These are phyloP conservation scores for Nebria brevicollis DNA, from an alignment of 2,888 invertebrate species.

Conservation along the genomic window DNA sequence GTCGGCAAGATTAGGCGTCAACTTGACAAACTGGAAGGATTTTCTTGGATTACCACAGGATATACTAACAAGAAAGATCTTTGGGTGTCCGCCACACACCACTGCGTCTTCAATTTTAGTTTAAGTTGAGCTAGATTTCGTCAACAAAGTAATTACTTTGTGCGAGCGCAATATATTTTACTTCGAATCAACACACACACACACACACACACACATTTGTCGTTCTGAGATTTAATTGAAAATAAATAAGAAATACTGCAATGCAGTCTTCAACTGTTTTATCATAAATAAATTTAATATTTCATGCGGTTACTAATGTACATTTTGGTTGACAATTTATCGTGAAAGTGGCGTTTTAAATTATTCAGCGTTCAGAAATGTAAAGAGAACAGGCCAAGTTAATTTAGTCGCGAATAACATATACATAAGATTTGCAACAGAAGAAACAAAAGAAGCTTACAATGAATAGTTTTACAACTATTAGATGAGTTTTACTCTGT, in stretches of 20 bases:
- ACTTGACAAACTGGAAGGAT: conserved; percentile 32
- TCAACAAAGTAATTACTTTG: background rate
- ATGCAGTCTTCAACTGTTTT: no score
- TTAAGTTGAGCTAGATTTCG: background rate
- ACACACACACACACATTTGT: no score
- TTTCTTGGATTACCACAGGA: conserved; percentile 26
- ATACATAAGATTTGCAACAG: background rate
- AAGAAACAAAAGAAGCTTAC: background rate
- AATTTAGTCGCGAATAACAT: background rate
- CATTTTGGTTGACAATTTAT: background rate
- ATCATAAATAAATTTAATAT: no score
- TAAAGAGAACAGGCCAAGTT: background rate
- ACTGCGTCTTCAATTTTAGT: background rate
- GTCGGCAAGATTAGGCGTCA: conserved; percentile 25
- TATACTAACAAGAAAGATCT: conserved; percentile 34
- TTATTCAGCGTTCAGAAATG: background rate
- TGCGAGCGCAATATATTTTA: background rate
- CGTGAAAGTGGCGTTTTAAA: background rate
- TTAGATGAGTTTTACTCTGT: no score
- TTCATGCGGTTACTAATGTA: no score
- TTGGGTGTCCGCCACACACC: conserved; percentile 1
- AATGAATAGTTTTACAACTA: background rate
- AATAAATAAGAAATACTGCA: no score
- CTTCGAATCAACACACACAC: background rate
- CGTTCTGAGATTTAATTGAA: no score